Evolutionary conservation across 2,888 invertebrate genomes (phyloP), one percentile per base, ranked within the genome.

Genomic region (Aproaerema taeniolella): DNA sequence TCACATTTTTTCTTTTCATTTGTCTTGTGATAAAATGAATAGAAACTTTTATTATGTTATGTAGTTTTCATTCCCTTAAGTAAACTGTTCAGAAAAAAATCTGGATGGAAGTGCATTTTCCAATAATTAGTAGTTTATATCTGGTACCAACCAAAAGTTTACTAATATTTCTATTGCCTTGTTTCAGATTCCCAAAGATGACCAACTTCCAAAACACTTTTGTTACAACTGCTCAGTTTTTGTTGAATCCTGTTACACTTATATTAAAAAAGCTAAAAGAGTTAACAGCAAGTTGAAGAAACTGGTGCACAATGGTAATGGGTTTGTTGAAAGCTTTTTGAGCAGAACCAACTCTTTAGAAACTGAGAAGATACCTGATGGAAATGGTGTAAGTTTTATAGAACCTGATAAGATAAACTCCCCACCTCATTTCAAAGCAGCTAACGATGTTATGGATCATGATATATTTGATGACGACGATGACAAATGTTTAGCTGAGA

Each of bases 391-490:
- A 31, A n/a, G n/a, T 5, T 7, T 30, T 30, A 10, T 11, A 6
- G 14, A 30, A 9, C 20, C 20, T 20, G 30, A 13, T 14, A 30
- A 13, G 5, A 30, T 25, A 2, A 20, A n/a, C 2, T n/a, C n/a
- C n/a, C n/a, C n/a, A n/a, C n/a, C n/a, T 20, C 5, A n/a, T 26
- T 26, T 9, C 20, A 9, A 26, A n/a, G 5, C n/a, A 33, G 2
- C 16, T 9, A 3, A 3, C n/a, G 26, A 32, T 25, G 13, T 26
- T 9, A 11, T 32, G 20, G 32, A 39, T n/a, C 8, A 12, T 13
- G 31, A 40, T 14, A 17, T 30, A 11, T 33, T 24, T 31, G 35
- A 40, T 35, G 40, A 33, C 10, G 35, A 35, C 31, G 33, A 34
- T 25, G 40, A 35, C 9, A 40, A 13, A 31, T 13, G 20, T 5